phyloP scores from a whole-genome alignment of 2,797 vertebrate species.

The Ispidina lecontei region DNA sequence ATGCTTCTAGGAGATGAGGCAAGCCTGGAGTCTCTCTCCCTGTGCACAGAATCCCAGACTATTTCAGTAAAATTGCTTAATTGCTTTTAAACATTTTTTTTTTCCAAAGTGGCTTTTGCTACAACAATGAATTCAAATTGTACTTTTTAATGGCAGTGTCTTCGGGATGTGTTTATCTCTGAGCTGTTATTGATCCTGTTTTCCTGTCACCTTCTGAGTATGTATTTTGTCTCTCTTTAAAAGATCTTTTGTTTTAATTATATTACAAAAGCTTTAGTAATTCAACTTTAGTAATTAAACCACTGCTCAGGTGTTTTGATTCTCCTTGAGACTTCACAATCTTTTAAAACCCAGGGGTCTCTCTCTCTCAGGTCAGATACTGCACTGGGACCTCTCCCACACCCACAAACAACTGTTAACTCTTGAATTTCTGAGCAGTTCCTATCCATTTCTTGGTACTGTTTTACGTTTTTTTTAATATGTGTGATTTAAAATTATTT shows the following conservation, averaged over 20 bases:
- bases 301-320: not conserved
- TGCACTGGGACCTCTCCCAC: not conserved
- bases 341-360: not conserved
- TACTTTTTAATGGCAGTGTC: not conserved
- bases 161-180: conserved; percentile 17
- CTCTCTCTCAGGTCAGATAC: not conserved
- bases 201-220: not conserved
- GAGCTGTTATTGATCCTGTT: conserved; percentile 8
- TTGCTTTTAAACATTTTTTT: conserved; percentile 67
- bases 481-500: not conserved
- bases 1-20: conserved; percentile 90
- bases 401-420: not conserved
- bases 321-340: not conserved
- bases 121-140: conserved; percentile 17
- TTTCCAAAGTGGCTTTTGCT: conserved; percentile 18
- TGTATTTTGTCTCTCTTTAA: not conserved
- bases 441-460: not conserved
- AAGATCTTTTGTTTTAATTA: conserved; percentile 30
- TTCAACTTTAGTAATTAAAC: not conserved
- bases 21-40: conserved; percentile 74
- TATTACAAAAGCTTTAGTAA: not conserved
- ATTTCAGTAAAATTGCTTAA: conserved; percentile 76
- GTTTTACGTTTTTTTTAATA: not conserved
- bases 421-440: not conserved
- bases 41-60: conserved; percentile 73